phyloP scores from a whole-genome alignment of 2,113 vertebrate species.

The Pithys albifrons region DNA sequence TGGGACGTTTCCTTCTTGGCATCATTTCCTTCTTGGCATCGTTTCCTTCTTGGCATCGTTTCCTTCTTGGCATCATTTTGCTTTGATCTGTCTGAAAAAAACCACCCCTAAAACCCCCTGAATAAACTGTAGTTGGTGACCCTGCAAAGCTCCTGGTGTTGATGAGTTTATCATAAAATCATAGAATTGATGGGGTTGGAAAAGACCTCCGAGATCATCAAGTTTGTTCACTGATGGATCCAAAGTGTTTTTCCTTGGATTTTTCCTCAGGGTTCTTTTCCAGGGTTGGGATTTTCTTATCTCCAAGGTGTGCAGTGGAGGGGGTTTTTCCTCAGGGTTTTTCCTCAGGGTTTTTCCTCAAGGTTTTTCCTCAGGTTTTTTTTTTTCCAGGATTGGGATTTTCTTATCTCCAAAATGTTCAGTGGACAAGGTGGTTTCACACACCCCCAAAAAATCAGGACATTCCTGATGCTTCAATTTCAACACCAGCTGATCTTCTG shows the following conservation, averaged over 20 bases:
- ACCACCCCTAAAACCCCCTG: too few species aligned
- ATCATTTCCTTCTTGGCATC: rapidly evolving
- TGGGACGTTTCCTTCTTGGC: neutral
- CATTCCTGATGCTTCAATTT: neutral
- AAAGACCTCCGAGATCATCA: too few species aligned
- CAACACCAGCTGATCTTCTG: neutral
- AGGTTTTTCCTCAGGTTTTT: too few species aligned
- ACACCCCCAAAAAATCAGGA: neutral
- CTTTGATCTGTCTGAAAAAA: neutral
- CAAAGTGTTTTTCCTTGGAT: rapidly evolving
- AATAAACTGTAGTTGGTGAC: conserved; percentile 50
- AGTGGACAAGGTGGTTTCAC: rapidly evolving
- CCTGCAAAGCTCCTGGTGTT: neutral
- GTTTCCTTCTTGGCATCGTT: rapidly evolving
- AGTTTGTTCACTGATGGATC: neutral
- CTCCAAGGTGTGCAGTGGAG: rapidly evolving
- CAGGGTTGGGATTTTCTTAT: neutral
- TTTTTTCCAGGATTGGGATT: neutral
- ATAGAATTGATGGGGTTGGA: too few species aligned
- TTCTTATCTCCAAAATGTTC: neutral
- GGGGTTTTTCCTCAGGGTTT: too few species aligned
- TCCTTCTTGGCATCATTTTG: neutral
- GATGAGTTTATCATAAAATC: neutral
- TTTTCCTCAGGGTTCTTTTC: neutral
- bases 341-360: too few species aligned